Evolutionary conservation across 1,140 invertebrate species (phyloP).

Genomic region (Drosophila burlai): DNA sequence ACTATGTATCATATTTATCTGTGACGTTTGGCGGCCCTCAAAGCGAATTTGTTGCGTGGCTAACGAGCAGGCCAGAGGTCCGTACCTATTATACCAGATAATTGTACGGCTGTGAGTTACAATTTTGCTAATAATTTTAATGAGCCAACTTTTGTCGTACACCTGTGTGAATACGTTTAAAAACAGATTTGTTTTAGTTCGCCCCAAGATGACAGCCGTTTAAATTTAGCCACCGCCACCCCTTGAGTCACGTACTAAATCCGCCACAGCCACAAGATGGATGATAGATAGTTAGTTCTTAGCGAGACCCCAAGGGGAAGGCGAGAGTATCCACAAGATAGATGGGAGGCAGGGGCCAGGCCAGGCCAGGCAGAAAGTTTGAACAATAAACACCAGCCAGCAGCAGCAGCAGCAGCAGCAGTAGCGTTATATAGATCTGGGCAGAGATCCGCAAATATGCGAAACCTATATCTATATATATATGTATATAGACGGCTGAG

Average conservation of each 20-base stretch:
- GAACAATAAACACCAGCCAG: conserved; percentile 55
- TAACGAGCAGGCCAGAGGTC: conserved; percentile 25
- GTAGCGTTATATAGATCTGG: conserved; percentile 49
- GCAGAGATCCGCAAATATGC: conserved; percentile 27
- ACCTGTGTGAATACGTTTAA: conserved; percentile 81
- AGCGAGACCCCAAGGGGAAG: neutral
- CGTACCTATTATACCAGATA: conserved; percentile 38
- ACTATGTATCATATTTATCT: conserved; percentile 24
- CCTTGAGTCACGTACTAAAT: conserved; percentile 40
- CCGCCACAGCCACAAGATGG: conserved; percentile 11
- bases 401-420: conserved; percentile 10
- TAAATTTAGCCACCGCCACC: conserved; percentile 64
- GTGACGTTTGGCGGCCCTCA: conserved; percentile 53
- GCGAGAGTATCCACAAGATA: conserved; percentile 23
- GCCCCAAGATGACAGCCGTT: conserved; percentile 57
- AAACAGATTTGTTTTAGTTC: conserved; percentile 77
- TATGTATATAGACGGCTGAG: conserved; percentile 17
- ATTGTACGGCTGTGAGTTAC: conserved; percentile 31
- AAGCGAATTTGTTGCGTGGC: conserved; percentile 42
- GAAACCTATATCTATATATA: conserved; percentile 4
- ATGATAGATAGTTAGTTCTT: conserved; percentile 44
- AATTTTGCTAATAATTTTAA: conserved; percentile 77
- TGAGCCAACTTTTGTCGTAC: conserved; percentile 77
- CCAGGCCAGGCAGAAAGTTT: conserved; percentile 38
- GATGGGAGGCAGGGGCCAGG: conserved; percentile 33